Evolutionary conservation across 2,888 invertebrate genomes (phyloP).

Genomic region (Tricholauxania praeusta): DNA sequence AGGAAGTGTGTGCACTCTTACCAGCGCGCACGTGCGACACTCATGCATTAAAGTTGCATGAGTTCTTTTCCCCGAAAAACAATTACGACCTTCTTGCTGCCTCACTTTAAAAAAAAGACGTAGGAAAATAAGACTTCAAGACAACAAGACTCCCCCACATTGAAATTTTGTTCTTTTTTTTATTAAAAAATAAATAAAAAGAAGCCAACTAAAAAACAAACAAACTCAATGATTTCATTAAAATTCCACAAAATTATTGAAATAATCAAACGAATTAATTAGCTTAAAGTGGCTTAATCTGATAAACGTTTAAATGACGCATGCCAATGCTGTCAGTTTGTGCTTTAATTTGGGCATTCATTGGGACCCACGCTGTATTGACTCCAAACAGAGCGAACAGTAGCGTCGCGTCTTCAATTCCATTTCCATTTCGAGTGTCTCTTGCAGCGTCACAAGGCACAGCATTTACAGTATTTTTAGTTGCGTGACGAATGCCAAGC

Average conservation of each 20-base stretch:
- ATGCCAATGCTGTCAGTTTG: constrained; percentile 30
- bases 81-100: background rate
- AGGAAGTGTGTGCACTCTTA: background rate
- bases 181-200: background rate
- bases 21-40: constrained; percentile 39
- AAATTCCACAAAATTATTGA: constrained; percentile 35
- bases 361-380: background rate
- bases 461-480: constrained; percentile 32
- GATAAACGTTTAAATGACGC: constrained; percentile 52
- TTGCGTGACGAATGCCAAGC: constrained; percentile 43
- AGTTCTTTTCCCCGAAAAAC: constrained; percentile 8
- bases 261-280: constrained; percentile 48
- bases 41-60: constrained; percentile 9
- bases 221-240: constrained; percentile 36
- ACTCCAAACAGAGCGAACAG: background rate
- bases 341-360: background rate
- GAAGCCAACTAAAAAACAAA: constrained; percentile 11
- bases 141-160: background rate
- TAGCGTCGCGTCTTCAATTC: background rate
- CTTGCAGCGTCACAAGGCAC: background rate
- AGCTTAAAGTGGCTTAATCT: constrained; percentile 54
- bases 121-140: background rate
- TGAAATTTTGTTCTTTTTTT: background rate
- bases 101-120: background rate
- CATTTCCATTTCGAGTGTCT: constrained; percentile 24